Evolutionary conservation across 2,113 vertebrate species (phyloP).

Genomic region (Myodes glareolus): DNA sequence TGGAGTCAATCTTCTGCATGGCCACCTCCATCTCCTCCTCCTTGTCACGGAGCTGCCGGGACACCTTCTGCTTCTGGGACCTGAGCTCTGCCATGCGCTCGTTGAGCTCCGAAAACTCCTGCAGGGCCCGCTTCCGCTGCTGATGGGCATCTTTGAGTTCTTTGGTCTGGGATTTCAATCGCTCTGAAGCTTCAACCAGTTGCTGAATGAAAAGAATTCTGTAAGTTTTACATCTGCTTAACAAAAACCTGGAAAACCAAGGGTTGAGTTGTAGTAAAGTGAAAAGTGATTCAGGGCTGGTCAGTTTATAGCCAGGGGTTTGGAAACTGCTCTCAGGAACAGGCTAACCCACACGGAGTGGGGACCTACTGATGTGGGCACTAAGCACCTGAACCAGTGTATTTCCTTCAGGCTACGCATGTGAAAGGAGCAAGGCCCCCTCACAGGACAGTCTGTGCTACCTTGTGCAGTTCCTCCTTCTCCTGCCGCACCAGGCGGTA

Average conservation of each 20-base stretch:
- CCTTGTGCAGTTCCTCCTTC: constrained; percentile 97
- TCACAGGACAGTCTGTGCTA: constrained; percentile 65
- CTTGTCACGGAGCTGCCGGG: constrained; percentile 95
- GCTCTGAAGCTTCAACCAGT: constrained; percentile 93
- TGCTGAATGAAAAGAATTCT: constrained; percentile 87
- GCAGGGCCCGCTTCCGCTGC: constrained; percentile 94
- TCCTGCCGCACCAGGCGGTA: constrained; percentile 91
- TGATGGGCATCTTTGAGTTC: constrained; percentile 96
- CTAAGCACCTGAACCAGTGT: background rate
- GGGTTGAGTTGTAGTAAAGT: background rate
- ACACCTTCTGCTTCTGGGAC: constrained; percentile 94
- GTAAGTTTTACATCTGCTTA: background rate
- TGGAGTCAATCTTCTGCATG: constrained; percentile 92
- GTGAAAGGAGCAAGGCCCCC: too few relatives aligned
- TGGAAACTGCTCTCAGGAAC: background rate
- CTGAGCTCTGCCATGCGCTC: constrained; percentile 94
- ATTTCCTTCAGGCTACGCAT: background rate
- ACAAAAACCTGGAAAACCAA: background rate
- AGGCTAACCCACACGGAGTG: background rate
- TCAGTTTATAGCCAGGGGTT: background rate
- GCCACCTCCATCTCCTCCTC: constrained; percentile 94
- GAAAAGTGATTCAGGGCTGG: background rate
- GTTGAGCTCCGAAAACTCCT: constrained; percentile 95
- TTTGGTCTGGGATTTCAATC: constrained; percentile 92
- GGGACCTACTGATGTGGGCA: background rate